Evolutionary conservation across 1,140 invertebrate genomes (phyloP), one percentile per base, ranked within the genome.

Genomic region (Polypedilum vanderplanki): DNA sequence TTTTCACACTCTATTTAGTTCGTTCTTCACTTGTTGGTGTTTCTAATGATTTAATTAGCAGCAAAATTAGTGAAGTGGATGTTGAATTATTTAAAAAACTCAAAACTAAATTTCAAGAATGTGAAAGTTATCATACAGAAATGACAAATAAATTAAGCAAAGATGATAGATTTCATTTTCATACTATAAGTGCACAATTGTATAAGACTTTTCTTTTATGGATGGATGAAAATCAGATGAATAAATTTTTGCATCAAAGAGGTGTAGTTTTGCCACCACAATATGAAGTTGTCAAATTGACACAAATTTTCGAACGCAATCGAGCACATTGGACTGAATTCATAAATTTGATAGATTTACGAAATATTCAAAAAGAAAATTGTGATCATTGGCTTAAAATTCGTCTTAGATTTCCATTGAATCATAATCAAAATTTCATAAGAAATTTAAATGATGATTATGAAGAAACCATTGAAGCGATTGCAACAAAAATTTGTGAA

Each of bases 1-100:
- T 95, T 80, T 94, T 95, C 78, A 83, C 83, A 12, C 83, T 93
- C 1, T 94, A 89, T 79, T 85, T 95, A 41, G 86, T 88, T 73
- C 81, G 90, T 78, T 82, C 89, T 76, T 85, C 24, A 3, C 24
- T 88, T 65, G 80, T 82, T 8, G 78, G 79, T 7, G 75, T 70
- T 18, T 70, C 65, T 3, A 22, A 20, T 70, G 74, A 78, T 24
- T 77, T 76, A 40, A 78, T 33, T 75, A 67, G 81, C 91, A 76
- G 86, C 93, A 89, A 89, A 79, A 93, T 94, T 81, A 94, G 93
- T 78, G 90, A 92, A 76, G 88, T 88, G 1, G 87, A 93, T 83
- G 83, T 88, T 40, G 83, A 85, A 41, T 89, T 91, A 75, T 82
- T 91, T 77, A 93, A 93, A 78, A 89, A 87, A 79, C 83, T 95